Base-by-base conservation (phyloP, 2,888 invertebrate genomes). In the Parasteatoda lunata region DNA sequence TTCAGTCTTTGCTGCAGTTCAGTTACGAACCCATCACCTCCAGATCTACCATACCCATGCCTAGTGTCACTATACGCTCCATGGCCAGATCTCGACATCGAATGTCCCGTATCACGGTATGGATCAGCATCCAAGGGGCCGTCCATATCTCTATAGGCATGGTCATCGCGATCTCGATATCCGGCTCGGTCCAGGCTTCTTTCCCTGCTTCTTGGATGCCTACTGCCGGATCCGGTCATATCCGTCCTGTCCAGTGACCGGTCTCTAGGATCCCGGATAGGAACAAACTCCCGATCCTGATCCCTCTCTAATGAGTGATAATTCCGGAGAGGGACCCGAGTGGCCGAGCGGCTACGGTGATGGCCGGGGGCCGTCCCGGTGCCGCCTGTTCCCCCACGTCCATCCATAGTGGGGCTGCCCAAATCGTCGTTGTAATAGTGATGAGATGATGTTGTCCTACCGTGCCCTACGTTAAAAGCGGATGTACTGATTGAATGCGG, bases 1-100 rank as follows among this genome's bases (percentile, higher is more conserved):
- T 96, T 96, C 93, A 98, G 97, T 93, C 98, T 97, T 92, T 96
- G 95, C 93, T 97, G 97, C 90, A 97, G 94, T 92, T 97, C 97
- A 89, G 96, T 96, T 91, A 95, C 93, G 94, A 95, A 95, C 91
- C 94, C 93, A 90, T 95, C 93, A 93, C 94, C 84, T 13, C 48
- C n/a, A 11, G 78, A 49, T 13, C 68, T 75, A 3, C 64, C 84
- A 51, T 85, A 86, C 8, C 85, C 78, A 48, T 84, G 89, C 66
- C 90, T 88, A 66, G 89, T 90, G 11, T 83, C 79, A 9, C 51
- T 66, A 47, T 85, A 82, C 4, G 85, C 49, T 11, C 54, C 75
- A n/a, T 70, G 75, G 8, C 68, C 71, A 4, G 77, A 77, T 49
- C 81, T 52, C 13, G 80, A 71, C 64, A 80, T 80, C 6, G 70